A percentile compares a stretch with the other conserved stretches of the same genome.
Conservation (phyloP, 2,888 invertebrate species). For the Meta bourneti region DNA sequence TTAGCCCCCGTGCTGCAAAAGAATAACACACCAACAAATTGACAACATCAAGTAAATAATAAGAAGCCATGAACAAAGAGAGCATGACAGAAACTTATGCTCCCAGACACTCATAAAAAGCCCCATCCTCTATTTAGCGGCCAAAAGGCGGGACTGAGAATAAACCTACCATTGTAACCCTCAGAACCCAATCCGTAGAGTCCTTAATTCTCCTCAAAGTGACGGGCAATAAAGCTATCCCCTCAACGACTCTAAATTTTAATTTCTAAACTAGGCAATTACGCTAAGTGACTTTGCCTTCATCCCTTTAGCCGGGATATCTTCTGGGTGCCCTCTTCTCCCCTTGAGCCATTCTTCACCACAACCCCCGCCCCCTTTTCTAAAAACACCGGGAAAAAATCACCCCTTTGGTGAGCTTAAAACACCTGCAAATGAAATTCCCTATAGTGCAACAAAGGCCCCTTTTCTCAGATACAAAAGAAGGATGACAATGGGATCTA, state of each 20-base stretch:
- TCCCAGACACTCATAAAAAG: background rate
- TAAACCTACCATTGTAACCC: slow-evolving; percentile 32
- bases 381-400: slow-evolving; percentile 41
- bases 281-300: slow-evolving; percentile 49
- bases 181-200: background rate
- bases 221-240: slow-evolving; percentile 31
- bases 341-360: slow-evolving; percentile 7
- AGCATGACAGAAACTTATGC: background rate
- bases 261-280: slow-evolving; percentile 60
- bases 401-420: slow-evolving; percentile 49
- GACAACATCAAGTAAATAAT: background rate
- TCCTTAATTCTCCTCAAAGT: slow-evolving; percentile 29
- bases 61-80: background rate
- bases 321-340: background rate
- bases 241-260: slow-evolving; percentile 42
- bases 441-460: slow-evolving; percentile 52
- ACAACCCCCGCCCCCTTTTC: background rate
- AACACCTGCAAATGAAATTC: slow-evolving; percentile 70
- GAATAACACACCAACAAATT: no score
- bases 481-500: slow-evolving; percentile 45
- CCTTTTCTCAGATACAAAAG: slow-evolving; percentile 41
- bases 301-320: background rate
- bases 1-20: no score
- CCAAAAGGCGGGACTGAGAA: slow-evolving; percentile 1
- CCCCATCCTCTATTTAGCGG: background rate